Evolutionary conservation across 1,140 invertebrate genomes (phyloP).

Genomic region (Gonioctena quinquepunctata): DNA sequence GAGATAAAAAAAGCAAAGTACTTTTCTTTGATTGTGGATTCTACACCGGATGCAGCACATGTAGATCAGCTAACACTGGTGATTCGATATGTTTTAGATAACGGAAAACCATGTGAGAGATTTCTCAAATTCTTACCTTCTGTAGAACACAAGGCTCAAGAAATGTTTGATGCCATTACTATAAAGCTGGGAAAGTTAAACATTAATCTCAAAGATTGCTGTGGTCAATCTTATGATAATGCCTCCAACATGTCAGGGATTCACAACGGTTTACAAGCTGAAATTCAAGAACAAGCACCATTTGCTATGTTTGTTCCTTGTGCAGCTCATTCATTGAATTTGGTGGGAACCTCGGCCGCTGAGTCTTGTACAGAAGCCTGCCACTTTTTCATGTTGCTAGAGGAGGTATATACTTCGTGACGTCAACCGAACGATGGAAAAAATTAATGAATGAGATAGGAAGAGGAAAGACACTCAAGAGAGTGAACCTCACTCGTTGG

Average conservation of each 20-base stretch:
- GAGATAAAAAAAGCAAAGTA: slow-evolving; percentile 51
- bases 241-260: slow-evolving; percentile 1
- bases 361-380: background rate
- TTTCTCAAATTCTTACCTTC: slow-evolving; percentile 6
- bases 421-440: background rate
- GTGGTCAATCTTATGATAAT: slow-evolving; percentile 22
- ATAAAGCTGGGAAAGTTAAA: too few relatives aligned
- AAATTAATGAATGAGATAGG: too few relatives aligned
- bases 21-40: slow-evolving; percentile 54
- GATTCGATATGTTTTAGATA: slow-evolving; percentile 42
- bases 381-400: background rate
- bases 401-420: background rate
- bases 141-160: background rate
- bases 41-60: slow-evolving; percentile 47
- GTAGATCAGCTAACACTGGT: slow-evolving; percentile 51
- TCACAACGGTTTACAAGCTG: slow-evolving; percentile 45
- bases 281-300: slow-evolving; percentile 33
- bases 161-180: too few relatives aligned
- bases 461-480: too few relatives aligned
- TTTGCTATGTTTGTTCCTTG: slow-evolving; percentile 42
- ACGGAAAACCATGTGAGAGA: background rate
- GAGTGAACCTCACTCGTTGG: too few relatives aligned
- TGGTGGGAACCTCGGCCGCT: background rate
- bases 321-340: slow-evolving; percentile 16
- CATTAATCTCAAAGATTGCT: too few relatives aligned